These are phyloP conservation scores for Oligia strigilis DNA, from an alignment of 2,888 invertebrate species.

Conservation along the genomic window DNA sequence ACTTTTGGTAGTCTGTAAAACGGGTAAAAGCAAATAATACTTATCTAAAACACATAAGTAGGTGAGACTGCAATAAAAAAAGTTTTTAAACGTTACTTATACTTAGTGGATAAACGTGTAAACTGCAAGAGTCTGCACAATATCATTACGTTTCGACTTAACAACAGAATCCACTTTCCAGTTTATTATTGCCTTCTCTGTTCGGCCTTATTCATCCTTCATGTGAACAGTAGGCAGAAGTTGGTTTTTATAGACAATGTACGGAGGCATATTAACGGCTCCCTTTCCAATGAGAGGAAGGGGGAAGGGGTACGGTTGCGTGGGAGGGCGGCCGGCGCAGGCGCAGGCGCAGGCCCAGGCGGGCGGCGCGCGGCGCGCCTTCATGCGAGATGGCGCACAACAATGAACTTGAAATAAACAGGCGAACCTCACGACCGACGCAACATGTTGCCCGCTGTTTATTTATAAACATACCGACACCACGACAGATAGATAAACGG, in stretches of 20 bases:
- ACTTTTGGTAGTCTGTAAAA: conserved; percentile 18
- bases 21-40: not conserved
- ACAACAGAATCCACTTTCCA: conserved; percentile 26
- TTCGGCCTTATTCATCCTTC: conserved; percentile 18
- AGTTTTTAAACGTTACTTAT: not conserved
- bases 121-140: conserved; percentile 21
- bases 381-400: conserved; percentile 66
- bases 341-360: conserved; percentile 43
- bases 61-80: not conserved
- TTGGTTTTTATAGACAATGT: conserved; percentile 28
- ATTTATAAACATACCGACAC: conserved; percentile 68
- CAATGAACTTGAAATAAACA: conserved; percentile 73
- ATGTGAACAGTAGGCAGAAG: conserved; percentile 36
- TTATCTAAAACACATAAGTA: conserved; percentile 1
- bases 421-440: conserved; percentile 58
- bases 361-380: conserved; percentile 47
- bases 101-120: conserved; percentile 18
- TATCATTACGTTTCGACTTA: conserved; percentile 27
- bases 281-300: conserved; percentile 49
- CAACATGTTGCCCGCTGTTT: conserved; percentile 63
- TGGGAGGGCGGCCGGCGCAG: conserved; percentile 60
- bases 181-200: conserved; percentile 40
- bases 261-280: conserved; percentile 33
- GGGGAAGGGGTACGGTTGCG: conserved; percentile 57
- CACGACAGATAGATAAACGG: conserved; percentile 60